Base-by-base conservation (phyloP, 2,888 invertebrate species). In the Mongoloraphidia duomilia region DNA sequence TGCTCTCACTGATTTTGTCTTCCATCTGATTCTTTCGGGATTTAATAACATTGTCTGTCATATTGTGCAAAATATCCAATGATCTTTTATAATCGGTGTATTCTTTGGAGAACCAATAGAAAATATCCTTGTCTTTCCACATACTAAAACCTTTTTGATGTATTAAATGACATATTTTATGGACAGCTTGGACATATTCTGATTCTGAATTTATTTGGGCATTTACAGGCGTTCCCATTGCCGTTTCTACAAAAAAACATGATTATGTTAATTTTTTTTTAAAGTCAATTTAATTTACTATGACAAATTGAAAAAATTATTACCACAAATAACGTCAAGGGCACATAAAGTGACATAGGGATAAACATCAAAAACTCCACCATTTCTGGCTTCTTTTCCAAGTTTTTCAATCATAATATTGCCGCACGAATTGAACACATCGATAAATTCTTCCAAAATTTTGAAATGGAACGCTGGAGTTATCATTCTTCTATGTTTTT, bases 401-500 rank as follows among this genome's bases (percentile, higher is more conserved):
- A 86, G 62, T 56, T 77, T 76, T 1, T 74, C 61, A 0, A 76
- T 63, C 49, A 87, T 66, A 13, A 77, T 67, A 40, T 67, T 64
- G 12, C 75, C 70, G 52, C 82, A 80, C 50, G 74, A 74, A 57
- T 83, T 76, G 60, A 87, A 85, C 0, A 82, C 74, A 8, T 77
- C 76, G 8, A 83, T 63, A 63, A 84, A 86, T 56, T 81, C 76
- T 59, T 84, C 80, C 48, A 87, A 64, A 51, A 86, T 84, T 58
- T 80, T 79, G 60, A 85, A 86, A 64, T 88, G 87, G 63, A 86
- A 88, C 0, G 86, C 76, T 1, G 86, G 85, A 0, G 86, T 86
- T 44, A 87, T 65, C 52, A 86, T 74, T 62, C 82, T 83, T 17
- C 87, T 72, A 53, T 80, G 75, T 0, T 64, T 65, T 55, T 72